Conservation (phyloP, 2,797 vertebrate species). For the Rhinogobio ventralis region DNA sequence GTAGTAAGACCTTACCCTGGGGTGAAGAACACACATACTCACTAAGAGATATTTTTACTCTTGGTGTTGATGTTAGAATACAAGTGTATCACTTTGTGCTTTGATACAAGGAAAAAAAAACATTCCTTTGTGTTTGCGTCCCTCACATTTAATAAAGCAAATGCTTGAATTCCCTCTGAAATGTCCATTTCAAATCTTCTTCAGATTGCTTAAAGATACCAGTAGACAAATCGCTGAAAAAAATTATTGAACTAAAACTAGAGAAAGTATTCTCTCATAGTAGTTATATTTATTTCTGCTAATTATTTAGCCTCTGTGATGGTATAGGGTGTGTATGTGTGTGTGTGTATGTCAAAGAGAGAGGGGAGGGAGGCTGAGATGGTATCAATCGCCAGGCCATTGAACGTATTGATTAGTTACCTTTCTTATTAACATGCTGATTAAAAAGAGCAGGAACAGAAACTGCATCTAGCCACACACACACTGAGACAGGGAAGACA, state of each 20-base stretch:
- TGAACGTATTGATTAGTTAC: slow-evolving; percentile 83
- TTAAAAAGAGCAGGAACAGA: slow-evolving; percentile 78
- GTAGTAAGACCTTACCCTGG: slow-evolving; percentile 82
- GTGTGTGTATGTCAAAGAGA: slow-evolving; percentile 62
- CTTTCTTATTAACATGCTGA: slow-evolving; percentile 84
- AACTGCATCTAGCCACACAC: slow-evolving; percentile 65
- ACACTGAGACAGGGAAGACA: slow-evolving; percentile 67
- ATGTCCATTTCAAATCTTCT: neutral
- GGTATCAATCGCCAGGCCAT: slow-evolving; percentile 82
- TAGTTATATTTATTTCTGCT: slow-evolving; percentile 60
- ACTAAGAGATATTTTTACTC: slow-evolving; percentile 59
- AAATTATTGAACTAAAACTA: neutral
- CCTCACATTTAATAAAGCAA: slow-evolving; percentile 38
- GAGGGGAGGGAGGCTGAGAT: slow-evolving; percentile 79
- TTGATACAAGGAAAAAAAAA: slow-evolving; percentile 39
- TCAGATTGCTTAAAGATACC: neutral
- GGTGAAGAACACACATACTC: slow-evolving; percentile 69
- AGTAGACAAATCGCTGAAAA: neutral
- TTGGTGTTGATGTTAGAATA: slow-evolving; percentile 58
- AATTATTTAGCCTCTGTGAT: slow-evolving; percentile 53
- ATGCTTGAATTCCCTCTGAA: slow-evolving; percentile 26
- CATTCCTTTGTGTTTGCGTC: slow-evolving; percentile 46
- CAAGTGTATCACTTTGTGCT: slow-evolving; percentile 43
- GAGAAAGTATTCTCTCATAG: neutral
- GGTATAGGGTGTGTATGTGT: slow-evolving; percentile 56